Evolutionary conservation across 1,140 invertebrate genomes (phyloP).

Genomic region (Sipha flava): DNA sequence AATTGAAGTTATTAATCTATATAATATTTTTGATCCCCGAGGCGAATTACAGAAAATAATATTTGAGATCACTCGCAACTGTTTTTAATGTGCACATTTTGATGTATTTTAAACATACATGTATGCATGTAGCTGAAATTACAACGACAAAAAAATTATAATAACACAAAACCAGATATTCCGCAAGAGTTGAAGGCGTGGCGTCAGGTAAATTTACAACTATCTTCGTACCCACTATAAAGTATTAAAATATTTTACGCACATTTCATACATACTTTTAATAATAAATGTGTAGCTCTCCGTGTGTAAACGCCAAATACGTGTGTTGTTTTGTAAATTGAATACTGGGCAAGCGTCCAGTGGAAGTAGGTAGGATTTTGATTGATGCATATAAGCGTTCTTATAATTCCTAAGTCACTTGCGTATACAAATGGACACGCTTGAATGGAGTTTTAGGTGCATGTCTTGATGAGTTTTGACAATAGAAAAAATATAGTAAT

Average conservation of each 20-base stretch:
- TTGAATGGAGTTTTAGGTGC: neutral
- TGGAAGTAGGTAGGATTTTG: neutral
- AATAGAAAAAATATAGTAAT: neutral
- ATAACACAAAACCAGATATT: neutral
- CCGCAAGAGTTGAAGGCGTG: neutral
- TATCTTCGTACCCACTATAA: neutral
- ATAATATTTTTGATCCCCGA: neutral
- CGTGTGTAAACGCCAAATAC: neutral
- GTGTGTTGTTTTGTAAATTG: neutral
- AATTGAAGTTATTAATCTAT: neutral
- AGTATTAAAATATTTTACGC: neutral
- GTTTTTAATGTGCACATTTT: neutral
- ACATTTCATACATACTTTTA: neutral
- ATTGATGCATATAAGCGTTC: neutral
- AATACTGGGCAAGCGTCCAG: neutral
- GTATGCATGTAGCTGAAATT: neutral
- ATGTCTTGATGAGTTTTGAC: neutral
- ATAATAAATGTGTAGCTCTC: neutral
- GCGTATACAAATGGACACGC: neutral
- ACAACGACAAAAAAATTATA: neutral
- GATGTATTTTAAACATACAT: neutral
- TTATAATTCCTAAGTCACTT: neutral
- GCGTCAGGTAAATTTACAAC: constrained; percentile 3
- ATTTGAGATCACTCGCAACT: neutral
- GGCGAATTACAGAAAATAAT: neutral